A percentile compares a stretch with the other conserved stretches of the same genome.
These are phyloP conservation scores for Poecile atricapillus DNA, from an alignment of 2,113 vertebrate species.

Conservation along the genomic window DNA sequence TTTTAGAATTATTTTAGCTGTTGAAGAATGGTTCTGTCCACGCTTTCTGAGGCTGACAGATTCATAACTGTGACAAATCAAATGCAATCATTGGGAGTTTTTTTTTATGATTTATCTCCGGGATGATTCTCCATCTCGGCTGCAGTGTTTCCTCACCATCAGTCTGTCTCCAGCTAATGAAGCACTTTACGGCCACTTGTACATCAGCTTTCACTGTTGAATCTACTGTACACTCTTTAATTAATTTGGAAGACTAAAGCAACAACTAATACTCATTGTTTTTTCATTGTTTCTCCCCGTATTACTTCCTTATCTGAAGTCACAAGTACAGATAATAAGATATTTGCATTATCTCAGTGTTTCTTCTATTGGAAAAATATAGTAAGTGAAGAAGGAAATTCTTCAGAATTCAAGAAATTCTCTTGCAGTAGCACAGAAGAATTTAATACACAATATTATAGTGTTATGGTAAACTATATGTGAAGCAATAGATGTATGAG, in stretches of 20 bases:
- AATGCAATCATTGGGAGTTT: background rate
- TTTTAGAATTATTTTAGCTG: background rate
- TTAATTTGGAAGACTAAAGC: background rate
- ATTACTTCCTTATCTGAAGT: background rate
- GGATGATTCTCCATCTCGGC: background rate
- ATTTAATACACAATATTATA: background rate
- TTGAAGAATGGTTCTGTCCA: background rate
- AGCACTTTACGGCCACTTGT: background rate
- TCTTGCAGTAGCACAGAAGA: background rate
- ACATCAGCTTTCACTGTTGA: background rate
- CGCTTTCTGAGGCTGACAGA: background rate
- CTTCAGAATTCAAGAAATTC: background rate
- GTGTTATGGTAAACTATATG: background rate
- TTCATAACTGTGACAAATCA: background rate
- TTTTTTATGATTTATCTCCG: background rate
- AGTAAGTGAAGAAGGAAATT: background rate
- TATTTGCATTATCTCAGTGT: background rate
- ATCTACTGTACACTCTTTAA: background rate
- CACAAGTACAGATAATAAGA: background rate
- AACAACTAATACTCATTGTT: fast-evolving
- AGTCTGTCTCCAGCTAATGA: background rate
- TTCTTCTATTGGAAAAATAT: background rate
- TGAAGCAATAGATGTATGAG: background rate
- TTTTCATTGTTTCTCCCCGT: background rate
- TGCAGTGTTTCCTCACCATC: background rate